Evolutionary conservation across 2,888 invertebrate species (phyloP).

Genomic region (Syrphus vitripennis): DNA sequence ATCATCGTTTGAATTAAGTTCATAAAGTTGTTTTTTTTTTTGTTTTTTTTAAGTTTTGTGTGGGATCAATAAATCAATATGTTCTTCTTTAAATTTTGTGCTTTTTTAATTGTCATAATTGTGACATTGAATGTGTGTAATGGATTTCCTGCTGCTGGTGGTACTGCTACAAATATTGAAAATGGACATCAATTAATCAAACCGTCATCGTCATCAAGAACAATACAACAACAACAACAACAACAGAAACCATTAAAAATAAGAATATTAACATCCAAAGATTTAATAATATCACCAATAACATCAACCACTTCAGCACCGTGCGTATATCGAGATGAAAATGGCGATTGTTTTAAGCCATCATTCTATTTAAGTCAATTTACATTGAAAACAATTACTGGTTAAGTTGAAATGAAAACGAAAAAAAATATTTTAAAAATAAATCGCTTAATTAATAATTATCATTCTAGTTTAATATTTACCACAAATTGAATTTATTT

Average conservation of each 20-base stretch:
- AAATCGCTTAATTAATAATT: background rate
- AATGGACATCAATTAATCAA: background rate
- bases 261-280: constrained; percentile 8
- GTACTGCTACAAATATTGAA: background rate
- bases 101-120: background rate
- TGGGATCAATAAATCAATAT: background rate
- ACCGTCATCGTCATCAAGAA: background rate
- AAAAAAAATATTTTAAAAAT: background rate
- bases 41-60: background rate
- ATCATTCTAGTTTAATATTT: background rate
- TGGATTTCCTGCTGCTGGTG: background rate
- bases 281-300: background rate
- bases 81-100: background rate
- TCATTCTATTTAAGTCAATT: background rate
- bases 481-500: too few species aligned
- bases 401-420: background rate
- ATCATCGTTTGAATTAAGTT: constrained; percentile 9
- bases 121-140: background rate
- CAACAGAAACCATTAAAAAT: background rate
- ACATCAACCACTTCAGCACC: background rate
- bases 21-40: background rate
- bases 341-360: background rate
- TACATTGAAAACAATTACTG: background rate
- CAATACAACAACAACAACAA: background rate
- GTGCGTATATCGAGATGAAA: background rate